Base-by-base conservation (phyloP, 2,113 vertebrate genomes). In the Oncorhynchus gorbuscha region DNA sequence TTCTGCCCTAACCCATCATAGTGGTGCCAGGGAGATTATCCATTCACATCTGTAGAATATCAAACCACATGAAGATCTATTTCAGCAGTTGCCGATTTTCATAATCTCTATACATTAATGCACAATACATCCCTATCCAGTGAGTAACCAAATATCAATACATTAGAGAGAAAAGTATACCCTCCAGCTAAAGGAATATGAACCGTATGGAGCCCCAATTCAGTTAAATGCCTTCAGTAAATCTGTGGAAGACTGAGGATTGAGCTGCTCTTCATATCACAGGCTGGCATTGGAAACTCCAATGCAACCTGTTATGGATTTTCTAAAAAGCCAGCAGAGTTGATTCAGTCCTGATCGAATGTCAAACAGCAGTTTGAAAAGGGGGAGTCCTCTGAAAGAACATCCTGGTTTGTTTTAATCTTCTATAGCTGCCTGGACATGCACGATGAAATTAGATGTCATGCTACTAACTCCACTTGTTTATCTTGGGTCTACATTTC, bases 131-230 rank as follows among this genome's bases (percentile, higher is more conserved):
- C 71, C 75, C 67, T 45, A 77, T 77, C 66, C 24, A 70, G 66
- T 64, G 16, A 58, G 35, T 79, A 79, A 79, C 72, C 55, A 73
- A 65, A 71, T 35, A 74, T 71, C n/a, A 65, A 58, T 61, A 69
- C 4, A 13, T 64, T 28, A 13, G 18, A 24, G 28, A 16, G 35
- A 62, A 45, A 64, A 69, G 70, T 18, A 76, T 76, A 66, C 67
- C 79, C 66, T 73, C 55, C 67, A 70, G 79, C 71, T 24, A 69
- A 26, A n/a, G 24, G 39, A 73, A 72, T 75, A 22, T 24, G 59
- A 73, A 73, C 70, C 66, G n/a, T 26, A 73, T 61, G 65, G 65
- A 69, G 70, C 22, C 20, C 51, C 62, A 73, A 61, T 77, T 69
- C 69, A 71, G 66, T 74, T 61, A 74, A 72, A 71, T 45, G 62